Evolutionary conservation across 64 coral and sea anemone genomes (phyloP).

Genomic region (Actinia tenebrosa): DNA sequence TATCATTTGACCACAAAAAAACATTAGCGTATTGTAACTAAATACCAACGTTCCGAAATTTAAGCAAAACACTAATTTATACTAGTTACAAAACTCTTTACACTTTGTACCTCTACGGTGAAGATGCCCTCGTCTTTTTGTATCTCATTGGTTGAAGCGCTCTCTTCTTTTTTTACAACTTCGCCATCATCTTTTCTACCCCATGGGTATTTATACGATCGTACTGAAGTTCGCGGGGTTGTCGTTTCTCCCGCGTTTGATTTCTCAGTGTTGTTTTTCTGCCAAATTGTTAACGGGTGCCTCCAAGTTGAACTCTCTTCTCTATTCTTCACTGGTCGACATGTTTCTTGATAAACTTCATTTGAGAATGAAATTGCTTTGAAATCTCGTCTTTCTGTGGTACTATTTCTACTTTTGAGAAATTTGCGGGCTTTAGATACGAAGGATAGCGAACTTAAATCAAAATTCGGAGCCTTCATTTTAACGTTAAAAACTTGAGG

Average conservation of each 20-base stretch:
- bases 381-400: background rate
- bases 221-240: background rate
- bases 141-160: background rate
- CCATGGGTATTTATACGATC: background rate
- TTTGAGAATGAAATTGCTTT: background rate
- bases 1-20: background rate
- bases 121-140: slow-evolving; percentile 12
- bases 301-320: background rate
- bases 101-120: background rate
- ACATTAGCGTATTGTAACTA: background rate
- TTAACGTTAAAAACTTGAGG: background rate
- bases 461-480: slow-evolving; percentile 15
- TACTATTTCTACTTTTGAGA: background rate
- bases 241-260: background rate
- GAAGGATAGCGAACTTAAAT: slow-evolving; percentile 1
- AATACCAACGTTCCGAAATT: background rate
- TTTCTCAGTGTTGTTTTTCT: background rate
- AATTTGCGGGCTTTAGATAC: slow-evolving; percentile 17
- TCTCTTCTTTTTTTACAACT: background rate
- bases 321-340: background rate
- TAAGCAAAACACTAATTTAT: background rate
- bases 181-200: background rate
- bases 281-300: background rate
- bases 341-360: slow-evolving; percentile 10
- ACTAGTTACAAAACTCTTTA: background rate